phyloP scores from a whole-genome alignment of 2,113 vertebrate species.

The Epinephelus moara region DNA sequence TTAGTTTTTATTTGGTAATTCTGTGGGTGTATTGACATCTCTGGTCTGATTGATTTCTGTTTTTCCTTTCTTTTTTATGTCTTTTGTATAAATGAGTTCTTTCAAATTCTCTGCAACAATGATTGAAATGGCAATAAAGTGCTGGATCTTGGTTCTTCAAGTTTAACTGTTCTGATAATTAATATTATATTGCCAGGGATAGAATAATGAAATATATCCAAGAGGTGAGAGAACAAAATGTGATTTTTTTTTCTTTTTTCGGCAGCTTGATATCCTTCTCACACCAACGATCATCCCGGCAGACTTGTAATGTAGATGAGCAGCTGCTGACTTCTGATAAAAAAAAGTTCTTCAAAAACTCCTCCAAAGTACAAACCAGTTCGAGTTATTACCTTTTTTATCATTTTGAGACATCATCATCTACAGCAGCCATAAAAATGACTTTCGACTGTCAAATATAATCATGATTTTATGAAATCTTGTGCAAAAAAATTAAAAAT shows the following conservation, averaged over 20 bases:
- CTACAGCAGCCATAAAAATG: not conserved
- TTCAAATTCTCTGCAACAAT: slow-evolving; percentile 2
- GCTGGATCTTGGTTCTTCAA: not conserved
- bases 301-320: slow-evolving; percentile 36
- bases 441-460: slow-evolving; percentile 1
- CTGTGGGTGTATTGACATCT: not conserved
- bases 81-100: not conserved
- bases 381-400: not conserved
- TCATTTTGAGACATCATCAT: not conserved
- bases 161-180: slow-evolving; percentile 44
- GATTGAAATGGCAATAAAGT: slow-evolving; percentile 11
- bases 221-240: slow-evolving; percentile 21
- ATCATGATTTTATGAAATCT: slow-evolving; percentile 26
- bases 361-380: slow-evolving; percentile 9
- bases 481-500: slow-evolving; percentile 5
- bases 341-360: not conserved
- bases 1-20: slow-evolving; percentile 41
- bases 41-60: slow-evolving; percentile 7
- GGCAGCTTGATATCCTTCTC: slow-evolving; percentile 14
- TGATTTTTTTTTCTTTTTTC: slow-evolving; percentile 5
- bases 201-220: slow-evolving; percentile 12
- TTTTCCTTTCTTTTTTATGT: not conserved
- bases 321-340: slow-evolving; percentile 9
- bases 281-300: not conserved
- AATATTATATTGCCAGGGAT: slow-evolving; percentile 4